Evolutionary conservation across 2,888 invertebrate genomes (phyloP), one percentile per base, ranked within the genome.

Genomic region (Minunthozetes semirufus): DNA sequence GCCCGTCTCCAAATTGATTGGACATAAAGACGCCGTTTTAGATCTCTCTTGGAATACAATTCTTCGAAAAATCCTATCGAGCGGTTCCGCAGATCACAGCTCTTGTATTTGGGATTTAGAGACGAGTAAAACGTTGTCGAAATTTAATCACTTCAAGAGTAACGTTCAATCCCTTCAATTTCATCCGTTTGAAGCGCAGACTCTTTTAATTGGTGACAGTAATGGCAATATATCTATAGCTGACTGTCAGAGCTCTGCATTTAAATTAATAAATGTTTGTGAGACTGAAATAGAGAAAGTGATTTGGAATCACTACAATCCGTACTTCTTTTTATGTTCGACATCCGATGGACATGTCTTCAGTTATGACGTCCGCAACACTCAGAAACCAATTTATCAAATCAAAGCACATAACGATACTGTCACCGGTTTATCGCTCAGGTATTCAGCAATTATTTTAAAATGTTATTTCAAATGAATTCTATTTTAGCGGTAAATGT

Each of bases 61-160:
- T 81, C 84, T 50, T 81, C 90, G 90, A 42, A 93, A 96, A 82
- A 88, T 96, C 46, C 82, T 98, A 78, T 95, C 95, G 0, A 95
- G 95, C 83, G 94, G 90, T 0, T 96, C 95, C 0, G 96, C 92
- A 0, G 98, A 98, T 84, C 87, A 87, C 79, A 90, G 91, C 0
- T 89, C 93, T 6, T 85, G 92, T 27, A 82, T 98, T 0, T 98
- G 98, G 98, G 97, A 98, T 84, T 85, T 98, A 81, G 91, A 93
- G 79, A 88, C 88, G 79, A 89, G 90, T 13, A 85, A 85, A 76
- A 89, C 92, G 0, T 91, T 90, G 73, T 90, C 90, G 0, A 90
- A 88, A 76, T 85, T 95, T 8, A 85, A 84, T 74, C 87, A 87
- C 46, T 94, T 92, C 81, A 83, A 87, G 68, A 92, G 93, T 80